Base-by-base conservation (phyloP, 2,797 vertebrate genomes). In the Xenopus petersii region DNA sequence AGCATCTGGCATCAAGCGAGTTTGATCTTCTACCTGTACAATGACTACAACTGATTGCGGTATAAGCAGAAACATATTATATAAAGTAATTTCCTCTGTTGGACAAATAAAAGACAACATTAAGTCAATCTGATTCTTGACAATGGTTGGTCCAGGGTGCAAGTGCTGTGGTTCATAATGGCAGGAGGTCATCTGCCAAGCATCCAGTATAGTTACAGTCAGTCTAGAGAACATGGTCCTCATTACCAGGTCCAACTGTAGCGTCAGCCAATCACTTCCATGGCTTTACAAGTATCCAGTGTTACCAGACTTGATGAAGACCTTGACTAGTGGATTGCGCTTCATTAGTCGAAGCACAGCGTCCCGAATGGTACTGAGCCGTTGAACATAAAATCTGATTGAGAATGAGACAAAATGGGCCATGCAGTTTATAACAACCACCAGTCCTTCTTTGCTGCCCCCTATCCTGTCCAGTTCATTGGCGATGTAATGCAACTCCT, bases 261-360 rank as follows among this genome's bases (percentile, higher is more conserved):
- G 72, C 13, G 83, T 85, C 63, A 85, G 59, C 84, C 88, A 88
- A 80, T 88, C 84, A 4, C 86, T 86, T 3, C 67, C 83, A 0
- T 84, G 84, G 12, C 81, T 70, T 0, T 85, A 84, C 64, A 86
- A 83, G 71, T 83, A 87, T 49, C 85, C 81, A 0, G 86, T 87
- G 67, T 85, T 89, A 73, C 83, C 84, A 5, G 86, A 77, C 66
- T 88, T 88, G 72, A 81, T 79, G 56, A 80, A 17, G 70, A 84
- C 79, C 1, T 76, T 79, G 1, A 72, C 83, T 1, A 48, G 46
- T 7, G 82, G 81, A 0, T 80, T 76, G 7, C 82, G 67, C 8
- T 42, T 42, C 6, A 42, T 7, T 42, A 42, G 36, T 9, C 36
- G 36, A 6, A 42, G 36, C 36, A 42, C 4, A 5, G 65, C 17